Evolutionary conservation across 2,797 vertebrate species (phyloP), one percentile per base, ranked within the genome.

Genomic region (Aldrovandia affinis): DNA sequence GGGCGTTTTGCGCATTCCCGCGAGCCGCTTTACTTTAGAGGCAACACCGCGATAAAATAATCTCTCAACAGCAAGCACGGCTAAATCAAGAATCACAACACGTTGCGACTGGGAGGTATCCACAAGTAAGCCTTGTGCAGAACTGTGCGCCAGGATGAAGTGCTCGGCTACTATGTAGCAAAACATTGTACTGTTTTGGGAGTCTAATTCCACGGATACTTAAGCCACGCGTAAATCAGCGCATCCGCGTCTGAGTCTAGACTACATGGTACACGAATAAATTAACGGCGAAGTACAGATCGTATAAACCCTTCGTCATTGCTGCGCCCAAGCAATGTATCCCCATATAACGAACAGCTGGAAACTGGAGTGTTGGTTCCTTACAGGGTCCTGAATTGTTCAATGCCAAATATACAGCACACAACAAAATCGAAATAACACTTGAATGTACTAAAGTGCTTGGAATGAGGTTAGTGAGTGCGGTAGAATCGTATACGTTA

Each of bases 21-120:
- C 65, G 73, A 89, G 83, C 81, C 63, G 82, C 85, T 89, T 90
- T 89, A 89, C 88, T 86, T 89, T 42, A 59, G 73, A 4, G 83
- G 81, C 83, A 3, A 28, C 30, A 63, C 79, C 61, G 81, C 79
- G 80, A 89, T 85, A 84, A n/a, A 68, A 15, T 81, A 82, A 78
- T 77, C 68, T 50, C 63, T 12, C 80, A 39, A 79, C 12, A 39
- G 52, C n/a, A 77, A 50, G 75, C 57, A 52, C 39, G 50, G 44
- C 33, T 63, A 79, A 86, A 82, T 44, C 42, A 85, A 90, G 50
- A n/a, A 63, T n/a, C 59, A 28, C 59, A 63, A 63, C 59, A 28
- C 22, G 25, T 63, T 28, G 28, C 25, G 55, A 3, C 20, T 18
- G 55, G 18, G 55, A 57, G 18, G 55, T 57, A 57, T 22, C 55